Percentiles rank a stretch among this genome's conserved stretches.
phyloP scores from a whole-genome alignment of 2,113 vertebrate species.

The Cebus imitator region DNA sequence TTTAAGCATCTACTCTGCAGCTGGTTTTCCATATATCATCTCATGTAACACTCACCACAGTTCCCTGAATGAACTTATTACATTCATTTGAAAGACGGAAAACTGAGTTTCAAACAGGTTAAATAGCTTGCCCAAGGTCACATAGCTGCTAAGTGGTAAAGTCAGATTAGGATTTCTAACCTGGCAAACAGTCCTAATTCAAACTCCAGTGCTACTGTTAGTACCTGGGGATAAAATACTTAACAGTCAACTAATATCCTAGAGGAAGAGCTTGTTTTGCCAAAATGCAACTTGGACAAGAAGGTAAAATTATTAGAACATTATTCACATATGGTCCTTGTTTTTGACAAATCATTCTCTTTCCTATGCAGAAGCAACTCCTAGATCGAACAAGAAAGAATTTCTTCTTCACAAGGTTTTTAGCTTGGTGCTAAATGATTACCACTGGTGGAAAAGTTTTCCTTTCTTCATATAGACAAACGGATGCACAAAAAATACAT shows the following conservation, averaged over 20 bases:
- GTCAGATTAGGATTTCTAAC: not conserved
- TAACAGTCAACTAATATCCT: not conserved
- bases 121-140: not conserved
- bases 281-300: not conserved
- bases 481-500: not conserved
- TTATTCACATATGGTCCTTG: not conserved
- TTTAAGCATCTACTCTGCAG: too few species aligned
- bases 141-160: not conserved
- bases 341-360: not conserved
- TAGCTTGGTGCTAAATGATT: not conserved
- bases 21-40: not conserved
- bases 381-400: not conserved
- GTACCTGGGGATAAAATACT: not conserved
- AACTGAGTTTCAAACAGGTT: not conserved
- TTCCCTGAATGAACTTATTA: fast-evolving
- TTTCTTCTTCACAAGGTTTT: not conserved
- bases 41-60: not conserved
- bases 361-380: not conserved
- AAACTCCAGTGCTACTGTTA: not conserved
- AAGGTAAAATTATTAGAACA: not conserved
- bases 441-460: not conserved
- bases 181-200: not conserved
- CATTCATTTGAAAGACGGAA: not conserved
- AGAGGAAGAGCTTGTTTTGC: not conserved
- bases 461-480: not conserved